Conservation (phyloP, 2,797 vertebrate genomes). For the Helicolenus hilgendorfi region DNA sequence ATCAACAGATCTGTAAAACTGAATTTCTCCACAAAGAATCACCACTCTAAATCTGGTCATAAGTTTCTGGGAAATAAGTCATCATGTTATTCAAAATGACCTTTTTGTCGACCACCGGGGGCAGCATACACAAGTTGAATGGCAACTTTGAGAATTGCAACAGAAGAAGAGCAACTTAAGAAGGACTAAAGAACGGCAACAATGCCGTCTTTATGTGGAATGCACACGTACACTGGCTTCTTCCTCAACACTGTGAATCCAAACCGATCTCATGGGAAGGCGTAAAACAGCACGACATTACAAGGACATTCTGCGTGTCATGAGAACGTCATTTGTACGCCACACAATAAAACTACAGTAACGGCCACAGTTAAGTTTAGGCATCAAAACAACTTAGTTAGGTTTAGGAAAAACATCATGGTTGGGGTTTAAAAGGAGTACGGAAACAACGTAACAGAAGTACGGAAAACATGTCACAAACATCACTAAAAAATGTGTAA, state of each 20-base stretch:
- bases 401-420: too few species aligned
- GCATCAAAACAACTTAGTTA: too few species aligned
- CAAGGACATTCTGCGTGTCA: background rate
- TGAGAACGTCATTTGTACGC: background rate
- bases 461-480: too few species aligned
- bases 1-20: background rate
- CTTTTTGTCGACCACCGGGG: background rate
- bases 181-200: background rate
- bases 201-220: rapidly evolving
- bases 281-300: background rate
- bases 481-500: too few species aligned
- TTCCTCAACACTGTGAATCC: background rate
- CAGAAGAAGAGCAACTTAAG: background rate
- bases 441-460: too few species aligned
- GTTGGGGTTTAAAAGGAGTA: too few species aligned
- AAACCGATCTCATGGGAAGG: background rate
- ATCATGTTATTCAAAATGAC: background rate
- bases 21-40: too few species aligned
- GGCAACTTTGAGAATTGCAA: rapidly evolving
- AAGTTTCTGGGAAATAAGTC: background rate
- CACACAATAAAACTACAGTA: too few species aligned
- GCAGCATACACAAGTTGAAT: background rate
- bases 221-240: background rate
- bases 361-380: too few species aligned
- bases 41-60: too few species aligned